Conservation (phyloP, 2,888 invertebrate genomes). For the Calliopum simillimum region DNA sequence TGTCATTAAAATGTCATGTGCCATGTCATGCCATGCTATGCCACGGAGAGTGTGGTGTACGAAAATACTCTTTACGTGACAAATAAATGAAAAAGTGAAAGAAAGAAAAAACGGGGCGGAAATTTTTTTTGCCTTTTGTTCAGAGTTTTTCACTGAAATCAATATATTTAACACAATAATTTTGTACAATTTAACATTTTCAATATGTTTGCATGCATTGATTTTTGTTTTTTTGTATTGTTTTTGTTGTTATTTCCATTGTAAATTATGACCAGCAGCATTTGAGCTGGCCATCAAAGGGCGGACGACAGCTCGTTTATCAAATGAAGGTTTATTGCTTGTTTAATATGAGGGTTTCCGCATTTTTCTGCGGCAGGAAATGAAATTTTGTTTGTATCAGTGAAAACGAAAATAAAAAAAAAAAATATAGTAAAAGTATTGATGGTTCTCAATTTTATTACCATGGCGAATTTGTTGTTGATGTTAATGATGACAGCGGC, state of each 20-base stretch:
- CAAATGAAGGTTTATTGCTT: conserved; percentile 21
- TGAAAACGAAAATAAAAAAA: background rate
- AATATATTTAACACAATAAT: conserved; percentile 21
- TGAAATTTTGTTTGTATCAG: background rate
- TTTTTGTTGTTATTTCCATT: too few relatives aligned
- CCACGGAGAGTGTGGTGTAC: background rate
- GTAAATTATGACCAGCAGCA: conserved; percentile 24
- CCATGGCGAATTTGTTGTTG: too few relatives aligned
- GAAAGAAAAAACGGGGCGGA: background rate
- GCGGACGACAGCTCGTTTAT: conserved; percentile 24
- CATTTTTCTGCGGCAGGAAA: background rate
- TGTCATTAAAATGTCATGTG: too few relatives aligned
- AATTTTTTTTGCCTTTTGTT: conserved; percentile 3
- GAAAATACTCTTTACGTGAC: conserved; percentile 8
- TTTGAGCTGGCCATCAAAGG: background rate
- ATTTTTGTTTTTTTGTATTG: background rate
- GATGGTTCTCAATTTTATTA: too few relatives aligned
- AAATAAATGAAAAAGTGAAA: conserved; percentile 18
- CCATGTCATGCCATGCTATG: too few relatives aligned
- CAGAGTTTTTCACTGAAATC: background rate
- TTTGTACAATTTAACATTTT: conserved; percentile 25
- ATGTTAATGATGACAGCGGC: background rate
- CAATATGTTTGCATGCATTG: conserved; percentile 28
- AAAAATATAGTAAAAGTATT: background rate
- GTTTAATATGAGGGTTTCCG: background rate